A percentile compares a stretch with the other conserved stretches of the same genome.
These are phyloP conservation scores for Caenorhabditis remanei DNA, from an alignment of 1,140 invertebrate genomes.

Conservation along the genomic window DNA sequence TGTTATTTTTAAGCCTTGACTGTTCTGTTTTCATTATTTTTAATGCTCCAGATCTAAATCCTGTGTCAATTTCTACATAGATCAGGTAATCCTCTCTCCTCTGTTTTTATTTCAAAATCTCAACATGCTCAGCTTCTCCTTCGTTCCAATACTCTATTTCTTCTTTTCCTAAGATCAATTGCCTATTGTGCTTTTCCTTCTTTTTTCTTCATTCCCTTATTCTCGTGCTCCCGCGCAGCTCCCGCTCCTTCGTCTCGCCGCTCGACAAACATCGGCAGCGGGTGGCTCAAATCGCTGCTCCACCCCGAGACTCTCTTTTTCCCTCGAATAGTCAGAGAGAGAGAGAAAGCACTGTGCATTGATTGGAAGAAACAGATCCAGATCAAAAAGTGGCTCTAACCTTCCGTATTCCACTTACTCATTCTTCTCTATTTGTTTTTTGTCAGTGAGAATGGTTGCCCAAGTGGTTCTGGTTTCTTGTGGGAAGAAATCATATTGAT, in stretches of 20 bases:
- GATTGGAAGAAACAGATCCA: constrained; percentile 9
- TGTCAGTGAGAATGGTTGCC: neutral
- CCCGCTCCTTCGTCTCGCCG: constrained; percentile 42
- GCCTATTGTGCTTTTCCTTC: neutral
- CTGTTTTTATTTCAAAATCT: neutral
- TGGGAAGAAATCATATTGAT: constrained; percentile 14
- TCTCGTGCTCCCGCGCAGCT: constrained; percentile 49
- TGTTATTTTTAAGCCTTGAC: no score
- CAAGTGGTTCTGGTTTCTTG: constrained; percentile 31
- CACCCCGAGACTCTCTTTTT: neutral
- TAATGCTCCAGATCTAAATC: no score
- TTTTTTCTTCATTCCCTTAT: neutral
- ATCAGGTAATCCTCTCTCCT: no score
- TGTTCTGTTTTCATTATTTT: no score
- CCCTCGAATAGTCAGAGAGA: neutral
- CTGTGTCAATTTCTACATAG: no score
- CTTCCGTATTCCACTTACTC: constrained; percentile 13
- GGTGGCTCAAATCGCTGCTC: constrained; percentile 8
- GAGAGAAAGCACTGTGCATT: neutral
- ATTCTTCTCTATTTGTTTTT: constrained; percentile 15
- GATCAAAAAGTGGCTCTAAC: constrained; percentile 50
- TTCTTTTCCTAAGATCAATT: constrained; percentile 14
- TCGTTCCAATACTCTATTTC: no score
- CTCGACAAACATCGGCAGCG: constrained; percentile 18
- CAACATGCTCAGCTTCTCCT: neutral